These are phyloP conservation scores for Trochalopteron elliotii DNA, from an alignment of 2,113 vertebrate species.

Conservation along the genomic window DNA sequence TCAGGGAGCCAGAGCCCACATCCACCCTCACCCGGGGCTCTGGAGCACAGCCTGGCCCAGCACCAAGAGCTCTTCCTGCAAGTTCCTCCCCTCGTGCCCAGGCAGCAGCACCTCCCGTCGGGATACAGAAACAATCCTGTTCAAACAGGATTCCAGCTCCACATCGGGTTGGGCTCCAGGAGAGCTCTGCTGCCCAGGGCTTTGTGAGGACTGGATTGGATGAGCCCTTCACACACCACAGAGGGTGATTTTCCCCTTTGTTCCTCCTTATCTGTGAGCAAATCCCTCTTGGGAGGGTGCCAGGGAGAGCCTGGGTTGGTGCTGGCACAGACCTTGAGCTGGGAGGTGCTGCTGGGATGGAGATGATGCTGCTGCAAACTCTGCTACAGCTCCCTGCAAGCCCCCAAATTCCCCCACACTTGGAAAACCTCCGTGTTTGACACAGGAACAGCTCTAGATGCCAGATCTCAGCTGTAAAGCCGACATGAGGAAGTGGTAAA, in stretches of 20 bases:
- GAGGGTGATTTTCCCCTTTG: background rate
- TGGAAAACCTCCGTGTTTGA: accelerated
- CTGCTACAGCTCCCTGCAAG: background rate
- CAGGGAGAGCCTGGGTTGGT: background rate
- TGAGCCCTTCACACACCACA: background rate
- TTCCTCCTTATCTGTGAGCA: background rate
- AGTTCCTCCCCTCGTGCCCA: background rate
- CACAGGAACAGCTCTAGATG: background rate
- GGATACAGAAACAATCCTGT: background rate
- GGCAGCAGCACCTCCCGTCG: background rate
- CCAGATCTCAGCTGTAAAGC: background rate
- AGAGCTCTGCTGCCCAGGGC: background rate
- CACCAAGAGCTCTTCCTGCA: background rate
- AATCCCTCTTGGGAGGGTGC: background rate
- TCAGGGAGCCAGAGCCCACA: background rate
- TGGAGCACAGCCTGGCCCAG: background rate
- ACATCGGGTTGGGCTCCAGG: background rate
- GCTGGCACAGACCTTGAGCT: background rate
- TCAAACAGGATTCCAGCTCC: background rate
- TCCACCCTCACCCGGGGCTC: background rate
- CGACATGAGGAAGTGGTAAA: background rate
- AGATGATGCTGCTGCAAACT: background rate
- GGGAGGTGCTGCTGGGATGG: background rate
- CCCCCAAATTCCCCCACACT: background rate
- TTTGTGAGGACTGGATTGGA: accelerated